These are phyloP conservation scores for Tillus elongatus DNA, from an alignment of 2,888 invertebrate genomes.

Conservation along the genomic window DNA sequence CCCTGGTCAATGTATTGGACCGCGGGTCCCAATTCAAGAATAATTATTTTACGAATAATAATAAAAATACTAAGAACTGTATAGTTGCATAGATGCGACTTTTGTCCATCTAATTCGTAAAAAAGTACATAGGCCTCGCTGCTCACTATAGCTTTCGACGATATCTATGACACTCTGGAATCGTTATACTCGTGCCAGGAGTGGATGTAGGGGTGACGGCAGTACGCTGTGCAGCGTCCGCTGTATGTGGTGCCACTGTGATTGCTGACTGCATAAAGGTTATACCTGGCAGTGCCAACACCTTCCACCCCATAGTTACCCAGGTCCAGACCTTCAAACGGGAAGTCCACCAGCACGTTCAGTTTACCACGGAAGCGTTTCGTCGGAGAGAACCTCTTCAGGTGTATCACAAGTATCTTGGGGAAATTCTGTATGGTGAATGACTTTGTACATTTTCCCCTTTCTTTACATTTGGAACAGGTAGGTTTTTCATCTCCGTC, in stretches of 20 bases:
- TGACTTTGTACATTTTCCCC: slow-evolving; percentile 86
- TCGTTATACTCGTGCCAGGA: slow-evolving; percentile 95
- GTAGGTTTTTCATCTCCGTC: slow-evolving; percentile 96
- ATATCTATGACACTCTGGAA: slow-evolving; percentile 64
- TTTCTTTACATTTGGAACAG: slow-evolving; percentile 85
- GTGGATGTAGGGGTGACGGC: slow-evolving; percentile 78
- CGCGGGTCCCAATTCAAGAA: no score
- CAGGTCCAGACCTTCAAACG: slow-evolving; percentile 74
- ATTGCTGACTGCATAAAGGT: slow-evolving; percentile 87
- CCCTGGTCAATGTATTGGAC: no score
- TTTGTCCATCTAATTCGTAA: slow-evolving; percentile 60
- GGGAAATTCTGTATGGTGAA: slow-evolving; percentile 93
- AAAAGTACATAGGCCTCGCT: slow-evolving; percentile 89
- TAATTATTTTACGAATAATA: slow-evolving; percentile 12
- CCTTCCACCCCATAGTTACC: slow-evolving; percentile 60
- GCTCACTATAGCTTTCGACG: slow-evolving; percentile 65
- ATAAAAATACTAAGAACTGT: slow-evolving; percentile 16
- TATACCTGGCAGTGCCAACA: slow-evolving; percentile 53
- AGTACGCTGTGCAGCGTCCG: slow-evolving; percentile 93
- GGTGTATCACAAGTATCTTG: slow-evolving; percentile 79
- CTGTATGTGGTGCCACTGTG: slow-evolving; percentile 88
- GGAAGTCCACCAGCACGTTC: slow-evolving; percentile 80
- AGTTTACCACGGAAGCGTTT: slow-evolving; percentile 84
- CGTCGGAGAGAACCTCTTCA: slow-evolving; percentile 81
- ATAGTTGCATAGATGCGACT: slow-evolving; percentile 34